These are phyloP conservation scores for Pelosia muscerda DNA, from an alignment of 2,888 invertebrate genomes.

Conservation along the genomic window DNA sequence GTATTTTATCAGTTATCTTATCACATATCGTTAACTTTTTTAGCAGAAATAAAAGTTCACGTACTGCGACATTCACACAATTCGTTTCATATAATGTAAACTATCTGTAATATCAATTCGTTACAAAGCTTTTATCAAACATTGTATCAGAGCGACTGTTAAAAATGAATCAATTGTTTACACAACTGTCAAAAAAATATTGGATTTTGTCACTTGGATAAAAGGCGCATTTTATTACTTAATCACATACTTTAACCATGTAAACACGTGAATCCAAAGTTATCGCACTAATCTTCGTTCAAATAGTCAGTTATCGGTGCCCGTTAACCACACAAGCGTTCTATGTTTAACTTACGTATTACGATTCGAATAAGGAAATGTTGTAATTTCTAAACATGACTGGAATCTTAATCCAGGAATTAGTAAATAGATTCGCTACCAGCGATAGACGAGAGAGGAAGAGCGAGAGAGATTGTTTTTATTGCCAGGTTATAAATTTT, in stretches of 20 bases:
- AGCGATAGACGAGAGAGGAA: no score
- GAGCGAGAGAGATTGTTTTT: no score
- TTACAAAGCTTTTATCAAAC: background rate
- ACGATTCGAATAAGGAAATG: background rate
- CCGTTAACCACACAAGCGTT: background rate
- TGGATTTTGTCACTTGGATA: background rate
- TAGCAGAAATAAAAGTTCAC: background rate
- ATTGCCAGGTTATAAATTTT: no score
- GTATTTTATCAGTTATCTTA: no score
- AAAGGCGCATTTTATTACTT: constrained; percentile 3
- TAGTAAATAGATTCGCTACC: no score
- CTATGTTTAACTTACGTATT: constrained; percentile 2
- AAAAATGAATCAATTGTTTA: constrained; percentile 8
- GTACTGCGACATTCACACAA: background rate
- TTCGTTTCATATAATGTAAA: no score
- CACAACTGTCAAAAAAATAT: background rate
- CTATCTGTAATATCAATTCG: background rate
- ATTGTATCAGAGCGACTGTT: background rate
- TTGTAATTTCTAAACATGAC: background rate
- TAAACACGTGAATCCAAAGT: background rate
- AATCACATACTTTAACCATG: background rate
- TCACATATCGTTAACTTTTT: background rate
- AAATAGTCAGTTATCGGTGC: background rate
- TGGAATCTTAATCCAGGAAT: no score
- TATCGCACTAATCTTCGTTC: constrained; percentile 5